Base-by-base conservation (phyloP, 2,797 vertebrate species). In the Acanthis flammea region DNA sequence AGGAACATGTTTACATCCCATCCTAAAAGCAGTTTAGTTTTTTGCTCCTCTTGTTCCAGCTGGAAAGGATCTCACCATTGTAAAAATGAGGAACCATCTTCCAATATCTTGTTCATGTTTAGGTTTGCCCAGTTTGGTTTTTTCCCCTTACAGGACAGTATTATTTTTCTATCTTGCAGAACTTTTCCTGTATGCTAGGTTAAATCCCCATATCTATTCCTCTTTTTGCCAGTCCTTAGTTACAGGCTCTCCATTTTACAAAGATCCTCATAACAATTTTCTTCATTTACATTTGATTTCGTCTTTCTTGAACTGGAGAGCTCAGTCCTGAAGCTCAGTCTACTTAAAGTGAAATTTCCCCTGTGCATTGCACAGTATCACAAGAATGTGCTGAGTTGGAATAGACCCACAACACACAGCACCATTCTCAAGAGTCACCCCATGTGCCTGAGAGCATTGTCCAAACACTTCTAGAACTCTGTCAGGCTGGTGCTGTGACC, bases 371-470 rank as follows among this genome's bases (percentile, higher is more conserved):
- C 17, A 27, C 18, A 27, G n/a, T 28, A 42, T 13, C 27, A 44
- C n/a, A 58, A 57, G 27, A 57, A 58, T 22, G 4, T 31, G 6
- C 53, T 51, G 45, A 27, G 27, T 45, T 85, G 62, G 45, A 75
- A 58, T 27, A 15, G 19, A 44, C 22, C 33, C 53, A 54, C 31
- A 22, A 22, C 31, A 33, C 19, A 44, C 19, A 41, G 27, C 28
- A 21, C n/a, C 19, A 25, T 33, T 9, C 39, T 28, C n/a, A 17
- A 14, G 39, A 60, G n/a, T 45, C 13, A 39, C 24, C 1, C 23
- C 28, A 4, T 17, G 0, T 84, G 15, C 39, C 13, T 0, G 0
- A 45, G 45, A 60, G 19, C 28, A 28, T 0, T 60, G 28, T 44
- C 19, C 54, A n/a, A 51, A 24, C 1, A 1, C 28, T 45, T 37